Percentiles rank a stretch among this genome's conserved stretches.
phyloP scores from a whole-genome alignment of 1,140 invertebrate species.

The Aphelinus atriplicis region DNA sequence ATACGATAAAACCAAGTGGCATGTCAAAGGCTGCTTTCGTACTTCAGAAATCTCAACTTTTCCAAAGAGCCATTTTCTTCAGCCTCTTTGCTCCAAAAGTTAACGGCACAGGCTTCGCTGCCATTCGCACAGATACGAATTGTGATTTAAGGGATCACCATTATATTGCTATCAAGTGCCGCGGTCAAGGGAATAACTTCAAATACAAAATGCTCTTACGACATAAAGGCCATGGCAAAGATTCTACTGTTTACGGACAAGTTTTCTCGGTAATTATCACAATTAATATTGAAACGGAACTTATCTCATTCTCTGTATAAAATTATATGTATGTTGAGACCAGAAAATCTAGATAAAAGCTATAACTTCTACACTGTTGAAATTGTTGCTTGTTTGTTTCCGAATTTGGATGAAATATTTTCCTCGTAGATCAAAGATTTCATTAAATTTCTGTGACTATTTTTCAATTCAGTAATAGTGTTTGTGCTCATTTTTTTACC shows the following conservation, averaged over 20 bases:
- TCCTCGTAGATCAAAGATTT: too few relatives aligned
- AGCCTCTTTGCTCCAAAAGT: conserved; percentile 72
- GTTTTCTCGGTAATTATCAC: conserved; percentile 68
- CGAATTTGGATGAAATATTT: too few relatives aligned
- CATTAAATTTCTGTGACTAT: too few relatives aligned
- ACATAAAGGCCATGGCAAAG: conserved; percentile 70
- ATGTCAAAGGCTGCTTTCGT: conserved; percentile 72
- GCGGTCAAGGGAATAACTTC: conserved; percentile 67
- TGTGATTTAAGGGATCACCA: conserved; percentile 66
- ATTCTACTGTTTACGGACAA: conserved; percentile 72
- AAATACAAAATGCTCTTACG: conserved; percentile 72
- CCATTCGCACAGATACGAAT: conserved; percentile 65
- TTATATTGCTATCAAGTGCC: conserved; percentile 68
- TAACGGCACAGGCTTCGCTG: conserved; percentile 74
- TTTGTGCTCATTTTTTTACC: conserved; percentile 39
- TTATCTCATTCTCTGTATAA: too few relatives aligned
- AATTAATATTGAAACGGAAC: too few relatives aligned
- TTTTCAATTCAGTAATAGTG: too few relatives aligned
- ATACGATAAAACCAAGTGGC: conserved; percentile 70
- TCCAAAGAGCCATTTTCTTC: conserved; percentile 73
- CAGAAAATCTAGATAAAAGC: too few relatives aligned
- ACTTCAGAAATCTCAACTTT: conserved; percentile 68
- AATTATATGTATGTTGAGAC: too few relatives aligned
- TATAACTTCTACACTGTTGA: too few relatives aligned
- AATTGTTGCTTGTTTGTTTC: too few relatives aligned